Evolutionary conservation across 2,113 vertebrate genomes (phyloP), one percentile per base, ranked within the genome.

Genomic region (Lipotes vexillifer): DNA sequence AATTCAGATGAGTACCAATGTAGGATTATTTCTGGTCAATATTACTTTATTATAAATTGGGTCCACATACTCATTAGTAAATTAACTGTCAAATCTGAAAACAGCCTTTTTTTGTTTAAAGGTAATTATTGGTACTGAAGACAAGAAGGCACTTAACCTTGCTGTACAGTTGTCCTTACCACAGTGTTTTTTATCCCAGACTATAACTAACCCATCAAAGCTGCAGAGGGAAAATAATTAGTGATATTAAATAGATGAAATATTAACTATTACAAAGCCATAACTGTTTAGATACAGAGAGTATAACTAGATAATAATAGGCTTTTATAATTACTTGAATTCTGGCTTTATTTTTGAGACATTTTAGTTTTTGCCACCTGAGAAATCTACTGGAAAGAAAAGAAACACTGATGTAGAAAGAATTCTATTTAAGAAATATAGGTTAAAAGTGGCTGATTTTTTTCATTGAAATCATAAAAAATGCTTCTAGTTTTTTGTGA

Each of bases 111-210:
- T 97, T 98, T 98, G 95, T 98, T 99, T 98, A 97, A 99, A 99
- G 98, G 99, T 99, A 99, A 99, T 99, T 99, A 99, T 99, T 99
- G 98, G 98, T 99, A 98, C 98, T 98, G 98, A 98, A 99, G 98
- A 99, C 98, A 99, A 99, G 98, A 98, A 99, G 98, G 97, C 98
- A 99, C 98, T 99, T 99, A 99, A 99, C 99, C 98, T 99, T 99
- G 98, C 98, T 98, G 97, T 98, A 96, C 98, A 97, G 98, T 98
- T 98, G 98, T 99, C 98, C 98, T 99, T 98, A 99, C 98, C 97
- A 98, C 97, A 97, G 98, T 98, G 97, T 98, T 98, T 97, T 98
- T 98, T 98, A 98, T 98, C 98, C 96, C 82, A 98, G 98, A 98
- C 98, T 99, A 98, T 98, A 99, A 98, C 98, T 98, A 98, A 97